Base-by-base conservation (phyloP, 2,113 vertebrate species). In the Helogale parvula region DNA sequence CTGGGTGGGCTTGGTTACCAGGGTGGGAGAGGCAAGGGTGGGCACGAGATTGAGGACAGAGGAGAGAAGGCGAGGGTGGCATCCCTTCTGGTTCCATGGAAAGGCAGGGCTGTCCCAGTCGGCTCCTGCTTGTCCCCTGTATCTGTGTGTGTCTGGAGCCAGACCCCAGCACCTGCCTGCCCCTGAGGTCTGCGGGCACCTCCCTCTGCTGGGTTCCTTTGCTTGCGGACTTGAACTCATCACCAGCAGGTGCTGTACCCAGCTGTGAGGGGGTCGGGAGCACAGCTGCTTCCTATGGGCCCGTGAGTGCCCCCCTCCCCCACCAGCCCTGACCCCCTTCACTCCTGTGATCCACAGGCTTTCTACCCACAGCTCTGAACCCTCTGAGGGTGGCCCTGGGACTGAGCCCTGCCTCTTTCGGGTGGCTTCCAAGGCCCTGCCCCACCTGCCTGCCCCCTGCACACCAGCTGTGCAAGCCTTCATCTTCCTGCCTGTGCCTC, bases 11-110 rank as follows among this genome's bases (percentile, higher is more conserved):
- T 72, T 25, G 29, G 15, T 29, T 47, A 2, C 38, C 25, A 5
- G 0, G 14, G 0, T 33, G 93, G 54, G 29, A 84, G 60, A 41
- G 25, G 57, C 5, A 29, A 23, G 2, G 33, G 65, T 5, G 3
- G 10, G 21, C 25, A 11, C 57, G 29, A 38, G n/a, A 16, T 4
- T 33, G 63, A 50, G n/a, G 14, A 0, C 7, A 1, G 41, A 2
- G 13, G 23, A 65, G 23, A 35, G 31, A 8, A 3, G n/a, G 52
- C 33, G 13, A 16, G 31, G 33, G 33, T 15, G 60, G 15, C 33
- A 9, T 29, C 29, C 38, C 25, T 52, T n/a, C 68, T 63, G 8
- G 71, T 2, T 33, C 50, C 50, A 23, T 1, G 0, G 4, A 71
- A 29, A 54, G 50, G 27, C 45, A 41, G 0, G 8, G n/a, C 11